These are phyloP conservation scores for Lophura nycthemera DNA, from an alignment of 2,113 vertebrate genomes.

Conservation along the genomic window DNA sequence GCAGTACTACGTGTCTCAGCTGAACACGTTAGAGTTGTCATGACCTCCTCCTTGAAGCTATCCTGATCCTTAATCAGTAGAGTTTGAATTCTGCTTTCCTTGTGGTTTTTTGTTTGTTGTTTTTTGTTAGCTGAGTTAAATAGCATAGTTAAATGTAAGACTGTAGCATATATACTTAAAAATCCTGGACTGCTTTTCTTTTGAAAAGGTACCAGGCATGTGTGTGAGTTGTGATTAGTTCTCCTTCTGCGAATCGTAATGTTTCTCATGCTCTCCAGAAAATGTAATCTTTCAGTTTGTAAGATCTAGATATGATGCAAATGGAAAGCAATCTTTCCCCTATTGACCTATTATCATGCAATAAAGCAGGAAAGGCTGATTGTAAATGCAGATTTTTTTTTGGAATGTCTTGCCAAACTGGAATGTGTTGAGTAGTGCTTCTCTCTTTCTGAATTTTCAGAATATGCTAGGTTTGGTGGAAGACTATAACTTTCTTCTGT, in stretches of 20 bases:
- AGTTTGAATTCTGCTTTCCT: neutral
- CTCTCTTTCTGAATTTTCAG: neutral
- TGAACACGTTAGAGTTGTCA: neutral
- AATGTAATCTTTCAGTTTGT: constrained; percentile 6
- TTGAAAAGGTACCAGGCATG: neutral
- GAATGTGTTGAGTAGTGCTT: neutral
- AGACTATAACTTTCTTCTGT: constrained; percentile 33
- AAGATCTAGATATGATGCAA: neutral
- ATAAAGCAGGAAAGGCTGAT: neutral
- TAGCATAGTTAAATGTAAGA: neutral
- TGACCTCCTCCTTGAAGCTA: neutral
- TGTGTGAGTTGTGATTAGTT: neutral
- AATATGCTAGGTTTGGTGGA: constrained; percentile 17
- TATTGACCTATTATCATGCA: neutral
- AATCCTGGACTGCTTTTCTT: neutral
- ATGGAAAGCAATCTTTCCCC: neutral
- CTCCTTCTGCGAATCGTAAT: neutral
- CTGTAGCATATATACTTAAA: neutral
- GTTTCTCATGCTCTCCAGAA: neutral
- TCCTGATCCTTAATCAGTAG: neutral
- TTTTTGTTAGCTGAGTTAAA: neutral
- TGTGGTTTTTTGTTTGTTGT: neutral
- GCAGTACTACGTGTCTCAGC: neutral
- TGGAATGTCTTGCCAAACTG: neutral
- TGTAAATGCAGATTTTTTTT: constrained; percentile 47